Evolutionary conservation across 2,888 invertebrate genomes (phyloP), one percentile per base, ranked within the genome.

Genomic region (Drosophila trichaetosa): DNA sequence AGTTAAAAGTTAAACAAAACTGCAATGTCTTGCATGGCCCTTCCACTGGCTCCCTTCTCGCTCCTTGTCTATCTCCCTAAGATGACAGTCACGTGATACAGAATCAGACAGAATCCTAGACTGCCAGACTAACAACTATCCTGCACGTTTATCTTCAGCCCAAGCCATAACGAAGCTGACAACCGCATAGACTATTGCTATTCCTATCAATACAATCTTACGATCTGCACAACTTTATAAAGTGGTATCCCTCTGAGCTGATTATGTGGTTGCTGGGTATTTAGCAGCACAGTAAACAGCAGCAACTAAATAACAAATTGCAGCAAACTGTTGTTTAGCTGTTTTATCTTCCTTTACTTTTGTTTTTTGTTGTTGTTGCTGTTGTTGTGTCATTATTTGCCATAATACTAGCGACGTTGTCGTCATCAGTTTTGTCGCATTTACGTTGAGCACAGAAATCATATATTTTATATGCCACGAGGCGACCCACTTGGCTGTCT

Each of bases 361-460:
- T 64, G 40, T 36, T 54, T 63, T 69, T 60, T 72, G 49, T 53
- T 65, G 48, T 13, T 61, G 48, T 48, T 70, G 63, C 49, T 77
- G 59, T 49, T 73, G 49, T 33, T 53, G 74, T 81, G 79, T 60
- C 81, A 85, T 83, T 85, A 81, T 83, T 85, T 83, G 85, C 65
- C 83, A 79, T 87, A 83, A 79, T 73, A 87, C 65, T 67, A 74
- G 73, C 73, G 73, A 78, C 82, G 73, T 76, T 79, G 81, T 79
- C 83, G 72, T 75, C 85, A 84, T 85, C 85, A 87, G 83, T 85
- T 83, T 82, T 85, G 85, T 87, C 83, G 86, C 83, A 83, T 79
- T 87, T 81, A 70, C 65, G 69, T 72, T 69, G 70, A 81, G 81
- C 79, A 60, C 53, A 69, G 64, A 71, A 76, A 82, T 83, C 87